Percentiles rank a stretch among this genome's conserved stretches.
These are phyloP conservation scores for Omphaloscelis lunosa DNA, from an alignment of 2,888 invertebrate genomes.

Conservation along the genomic window DNA sequence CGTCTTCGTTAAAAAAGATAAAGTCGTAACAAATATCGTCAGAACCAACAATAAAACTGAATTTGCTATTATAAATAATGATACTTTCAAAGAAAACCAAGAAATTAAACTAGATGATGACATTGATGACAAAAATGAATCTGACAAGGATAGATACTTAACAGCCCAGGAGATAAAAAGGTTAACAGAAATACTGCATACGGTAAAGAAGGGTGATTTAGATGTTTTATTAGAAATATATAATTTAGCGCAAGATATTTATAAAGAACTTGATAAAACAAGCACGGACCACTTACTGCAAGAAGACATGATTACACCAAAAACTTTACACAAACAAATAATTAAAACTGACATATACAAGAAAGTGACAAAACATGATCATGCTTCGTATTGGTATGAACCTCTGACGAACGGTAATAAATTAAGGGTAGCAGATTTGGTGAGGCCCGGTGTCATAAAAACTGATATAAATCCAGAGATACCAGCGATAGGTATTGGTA, in stretches of 20 bases:
- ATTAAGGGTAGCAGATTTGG: conserved; percentile 24
- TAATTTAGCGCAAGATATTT: conserved; percentile 85
- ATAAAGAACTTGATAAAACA: conserved; percentile 80
- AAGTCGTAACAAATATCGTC: background rate
- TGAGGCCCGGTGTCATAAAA: conserved; percentile 3
- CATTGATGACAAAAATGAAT: conserved; percentile 21
- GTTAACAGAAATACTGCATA: conserved; percentile 80
- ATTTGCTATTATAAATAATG: background rate
- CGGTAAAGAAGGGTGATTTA: conserved; percentile 84
- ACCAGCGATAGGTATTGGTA: conserved; percentile 15
- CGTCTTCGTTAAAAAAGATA: background rate
- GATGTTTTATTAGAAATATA: conserved; percentile 86
- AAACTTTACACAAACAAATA: conserved; percentile 35
- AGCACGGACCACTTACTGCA: conserved; percentile 65
- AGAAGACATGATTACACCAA: conserved; percentile 50
- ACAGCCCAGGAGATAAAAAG: conserved; percentile 82
- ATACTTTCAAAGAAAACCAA: background rate
- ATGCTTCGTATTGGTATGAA: conserved; percentile 56
- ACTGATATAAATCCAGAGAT: conserved; percentile 26
- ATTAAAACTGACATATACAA: conserved; percentile 1
- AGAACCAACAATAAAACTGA: conserved; percentile 6
- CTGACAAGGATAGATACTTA: conserved; percentile 77
- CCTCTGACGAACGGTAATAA: conserved; percentile 46
- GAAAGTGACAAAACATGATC: conserved; percentile 15
- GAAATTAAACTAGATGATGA: conserved; percentile 27